Evolutionary conservation across 2,888 invertebrate species (phyloP).

Genomic region (Acleris emargana): DNA sequence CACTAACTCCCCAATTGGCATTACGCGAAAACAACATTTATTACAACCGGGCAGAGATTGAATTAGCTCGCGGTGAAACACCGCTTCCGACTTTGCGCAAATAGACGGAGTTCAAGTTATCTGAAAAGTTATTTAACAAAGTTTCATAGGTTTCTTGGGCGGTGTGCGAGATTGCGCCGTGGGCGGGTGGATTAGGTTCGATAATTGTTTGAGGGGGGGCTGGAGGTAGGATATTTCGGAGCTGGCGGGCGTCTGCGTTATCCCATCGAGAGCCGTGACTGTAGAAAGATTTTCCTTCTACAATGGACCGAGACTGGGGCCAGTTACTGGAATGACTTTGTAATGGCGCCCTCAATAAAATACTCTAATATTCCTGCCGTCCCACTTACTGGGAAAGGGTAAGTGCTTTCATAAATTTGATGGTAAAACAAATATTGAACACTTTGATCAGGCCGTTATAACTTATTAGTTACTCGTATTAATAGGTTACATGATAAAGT

Average conservation of each 20-base stretch:
- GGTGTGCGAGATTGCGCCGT: constrained; percentile 71
- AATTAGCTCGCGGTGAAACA: constrained; percentile 77
- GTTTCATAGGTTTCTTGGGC: constrained; percentile 81
- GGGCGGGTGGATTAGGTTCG: constrained; percentile 65
- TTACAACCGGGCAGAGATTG: constrained; percentile 81
- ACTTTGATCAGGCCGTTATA: constrained; percentile 4
- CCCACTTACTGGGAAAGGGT: constrained; percentile 56
- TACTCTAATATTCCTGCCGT: constrained; percentile 71
- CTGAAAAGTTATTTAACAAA: constrained; percentile 85
- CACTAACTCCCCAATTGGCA: constrained; percentile 76
- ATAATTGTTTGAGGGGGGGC: constrained; percentile 62
- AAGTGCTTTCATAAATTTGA: constrained; percentile 23
- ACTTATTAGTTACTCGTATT: constrained; percentile 25
- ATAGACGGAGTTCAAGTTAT: constrained; percentile 82
- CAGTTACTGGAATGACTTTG: constrained; percentile 79
- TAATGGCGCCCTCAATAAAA: constrained; percentile 78
- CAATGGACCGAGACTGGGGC: constrained; percentile 79
- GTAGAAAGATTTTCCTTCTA: constrained; percentile 83
- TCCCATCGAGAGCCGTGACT: constrained; percentile 84
- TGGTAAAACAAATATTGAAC: constrained; percentile 19
- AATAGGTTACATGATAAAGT: background rate
- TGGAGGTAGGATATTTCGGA: constrained; percentile 61
- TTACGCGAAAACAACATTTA: constrained; percentile 83
- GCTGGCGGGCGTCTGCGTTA: constrained; percentile 68
- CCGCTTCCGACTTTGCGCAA: constrained; percentile 81